Evolutionary conservation across 2,888 invertebrate species (phyloP).

Genomic region (Mesorhabditis sp.): DNA sequence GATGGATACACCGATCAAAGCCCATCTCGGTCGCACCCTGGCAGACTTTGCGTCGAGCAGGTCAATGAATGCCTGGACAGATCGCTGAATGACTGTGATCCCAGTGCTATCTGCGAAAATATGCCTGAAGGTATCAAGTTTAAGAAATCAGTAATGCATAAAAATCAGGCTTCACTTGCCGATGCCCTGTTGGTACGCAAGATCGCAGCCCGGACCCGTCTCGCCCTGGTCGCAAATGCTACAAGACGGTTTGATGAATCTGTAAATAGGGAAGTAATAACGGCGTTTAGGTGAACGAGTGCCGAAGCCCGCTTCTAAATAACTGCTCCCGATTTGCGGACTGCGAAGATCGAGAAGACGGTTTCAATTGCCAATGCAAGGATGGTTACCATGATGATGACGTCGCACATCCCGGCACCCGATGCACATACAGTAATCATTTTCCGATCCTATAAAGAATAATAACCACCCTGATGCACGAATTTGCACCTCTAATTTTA

Average conservation of each 20-base stretch:
- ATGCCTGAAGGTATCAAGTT: constrained; percentile 66
- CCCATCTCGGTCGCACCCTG: constrained; percentile 46
- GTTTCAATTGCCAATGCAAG: constrained; percentile 48
- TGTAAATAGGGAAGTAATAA: background rate
- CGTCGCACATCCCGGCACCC: constrained; percentile 49
- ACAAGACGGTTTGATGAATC: background rate
- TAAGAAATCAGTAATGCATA: background rate
- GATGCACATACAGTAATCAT: constrained; percentile 41
- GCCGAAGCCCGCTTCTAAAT: constrained; percentile 51
- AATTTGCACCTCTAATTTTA: constrained; percentile 16
- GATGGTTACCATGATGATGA: constrained; percentile 55
- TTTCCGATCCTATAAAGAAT: background rate
- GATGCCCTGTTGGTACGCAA: constrained; percentile 49
- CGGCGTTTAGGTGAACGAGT: constrained; percentile 42
- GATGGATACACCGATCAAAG: constrained; percentile 72
- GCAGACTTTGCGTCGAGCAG: constrained; percentile 49
- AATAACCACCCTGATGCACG: background rate
- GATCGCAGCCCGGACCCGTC: constrained; percentile 53
- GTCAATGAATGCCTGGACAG: constrained; percentile 56
- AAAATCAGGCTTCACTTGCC: constrained; percentile 36
- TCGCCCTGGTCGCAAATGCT: constrained; percentile 51
- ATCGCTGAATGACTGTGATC: constrained; percentile 55
- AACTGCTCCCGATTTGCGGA: constrained; percentile 56
- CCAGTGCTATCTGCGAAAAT: constrained; percentile 54
- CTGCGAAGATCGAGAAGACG: constrained; percentile 52